phyloP scores from a whole-genome alignment of 1,140 invertebrate genomes.

The Calephelis nemesis region DNA sequence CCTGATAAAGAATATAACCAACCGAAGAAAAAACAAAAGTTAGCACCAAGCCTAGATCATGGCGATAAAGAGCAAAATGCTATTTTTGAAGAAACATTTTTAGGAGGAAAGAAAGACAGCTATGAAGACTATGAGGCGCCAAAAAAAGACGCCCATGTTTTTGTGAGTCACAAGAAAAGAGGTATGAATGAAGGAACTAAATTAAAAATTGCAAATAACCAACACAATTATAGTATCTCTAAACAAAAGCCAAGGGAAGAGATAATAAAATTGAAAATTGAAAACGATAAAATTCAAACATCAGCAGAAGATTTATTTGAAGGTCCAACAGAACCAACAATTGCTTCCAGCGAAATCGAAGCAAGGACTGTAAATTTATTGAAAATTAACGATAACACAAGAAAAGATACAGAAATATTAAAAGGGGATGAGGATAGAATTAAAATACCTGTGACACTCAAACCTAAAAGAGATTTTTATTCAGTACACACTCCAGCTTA shows the following conservation, averaged over 20 bases:
- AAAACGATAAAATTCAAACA: slow-evolving; percentile 7
- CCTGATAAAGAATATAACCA: background rate
- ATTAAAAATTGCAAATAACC: slow-evolving; percentile 25
- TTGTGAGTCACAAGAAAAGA: slow-evolving; percentile 33
- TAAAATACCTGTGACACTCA: slow-evolving; percentile 37
- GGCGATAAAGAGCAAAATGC: slow-evolving; percentile 1
- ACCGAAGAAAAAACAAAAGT: background rate
- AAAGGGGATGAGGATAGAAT: slow-evolving; percentile 17
- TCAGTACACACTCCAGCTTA: slow-evolving; percentile 51
- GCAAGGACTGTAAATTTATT: slow-evolving; percentile 40
- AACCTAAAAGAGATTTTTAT: slow-evolving; percentile 45
- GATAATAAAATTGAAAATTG: background rate
- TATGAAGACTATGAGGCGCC: slow-evolving; percentile 56
- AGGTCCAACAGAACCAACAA: slow-evolving; percentile 19
- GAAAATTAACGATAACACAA: slow-evolving; percentile 22
- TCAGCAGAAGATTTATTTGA: slow-evolving; percentile 17
- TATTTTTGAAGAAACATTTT: slow-evolving; percentile 4
- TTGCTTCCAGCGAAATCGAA: slow-evolving; percentile 33
- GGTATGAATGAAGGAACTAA: slow-evolving; percentile 14
- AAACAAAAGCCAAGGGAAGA: background rate
- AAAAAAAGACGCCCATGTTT: slow-evolving; percentile 40
- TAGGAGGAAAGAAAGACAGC: slow-evolving; percentile 42
- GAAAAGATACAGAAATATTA: slow-evolving; percentile 15
- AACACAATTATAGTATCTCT: slow-evolving; percentile 1
- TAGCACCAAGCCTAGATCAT: background rate